phyloP scores from a whole-genome alignment of 2,888 invertebrate species.

The Digitonthophagus gazella region DNA sequence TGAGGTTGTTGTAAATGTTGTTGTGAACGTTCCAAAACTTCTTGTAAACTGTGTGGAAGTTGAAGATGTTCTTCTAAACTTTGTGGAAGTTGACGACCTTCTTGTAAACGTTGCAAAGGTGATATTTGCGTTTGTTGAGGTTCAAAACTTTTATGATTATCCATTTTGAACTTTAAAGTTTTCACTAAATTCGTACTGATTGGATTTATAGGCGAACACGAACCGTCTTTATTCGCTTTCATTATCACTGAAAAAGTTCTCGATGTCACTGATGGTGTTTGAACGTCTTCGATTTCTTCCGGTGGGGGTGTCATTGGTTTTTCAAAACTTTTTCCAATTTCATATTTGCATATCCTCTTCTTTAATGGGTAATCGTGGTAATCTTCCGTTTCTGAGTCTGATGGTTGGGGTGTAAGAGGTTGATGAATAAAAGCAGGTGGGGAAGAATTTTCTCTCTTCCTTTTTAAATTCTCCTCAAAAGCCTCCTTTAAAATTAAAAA shows the following conservation, averaged over 20 bases:
- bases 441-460: slow-evolving; percentile 26
- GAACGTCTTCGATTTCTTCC: slow-evolving; percentile 39
- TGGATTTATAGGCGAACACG: slow-evolving; percentile 51
- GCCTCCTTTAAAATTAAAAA: background rate
- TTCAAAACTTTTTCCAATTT: slow-evolving; percentile 33
- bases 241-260: slow-evolving; percentile 76
- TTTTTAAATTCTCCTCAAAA: slow-evolving; percentile 26
- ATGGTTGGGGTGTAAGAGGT: slow-evolving; percentile 75
- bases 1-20: slow-evolving; percentile 36
- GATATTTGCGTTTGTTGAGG: slow-evolving; percentile 52
- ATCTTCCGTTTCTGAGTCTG: slow-evolving; percentile 70
- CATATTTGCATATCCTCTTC: slow-evolving; percentile 59
- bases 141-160: too few species aligned
- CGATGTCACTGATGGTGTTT: slow-evolving; percentile 17
- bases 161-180: slow-evolving; percentile 72
- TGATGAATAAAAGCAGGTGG: slow-evolving; percentile 22
- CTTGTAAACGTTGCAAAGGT: slow-evolving; percentile 30
- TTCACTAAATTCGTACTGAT: slow-evolving; percentile 63
- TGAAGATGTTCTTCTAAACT: slow-evolving; percentile 35
- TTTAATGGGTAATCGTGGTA: slow-evolving; percentile 50
- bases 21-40: too few species aligned
- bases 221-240: slow-evolving; percentile 79
- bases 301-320: slow-evolving; percentile 58
- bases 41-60: too few species aligned
- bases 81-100: background rate